Percentiles rank a stretch among this genome's conserved stretches.
Conservation (phyloP, 2,113 vertebrate genomes). For the Recurvirostra avosetta region DNA sequence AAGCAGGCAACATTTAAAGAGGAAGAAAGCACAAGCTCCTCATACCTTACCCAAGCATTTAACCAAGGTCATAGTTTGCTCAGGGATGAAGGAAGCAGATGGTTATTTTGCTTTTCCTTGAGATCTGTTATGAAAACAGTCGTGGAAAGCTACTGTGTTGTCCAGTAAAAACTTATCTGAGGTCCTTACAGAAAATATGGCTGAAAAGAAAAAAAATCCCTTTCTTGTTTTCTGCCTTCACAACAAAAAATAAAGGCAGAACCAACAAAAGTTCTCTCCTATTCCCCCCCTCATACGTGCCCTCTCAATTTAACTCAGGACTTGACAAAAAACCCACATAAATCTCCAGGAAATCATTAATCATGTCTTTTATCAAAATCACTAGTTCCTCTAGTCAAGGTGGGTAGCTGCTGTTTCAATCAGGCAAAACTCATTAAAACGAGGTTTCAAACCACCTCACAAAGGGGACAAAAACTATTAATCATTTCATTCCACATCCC, state of each 20-base stretch:
- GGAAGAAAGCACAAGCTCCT: not conserved
- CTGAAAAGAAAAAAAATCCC: not conserved
- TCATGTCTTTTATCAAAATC: not conserved
- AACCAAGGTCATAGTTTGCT: not conserved
- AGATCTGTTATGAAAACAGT: not conserved
- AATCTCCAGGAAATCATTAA: not conserved
- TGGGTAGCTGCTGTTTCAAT: not conserved
- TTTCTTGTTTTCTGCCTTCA: not conserved
- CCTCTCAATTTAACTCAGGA: not conserved
- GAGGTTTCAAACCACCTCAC: not conserved
- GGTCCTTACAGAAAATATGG: not conserved
- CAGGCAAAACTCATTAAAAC: not conserved
- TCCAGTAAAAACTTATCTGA: not conserved
- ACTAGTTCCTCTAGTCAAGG: not conserved
- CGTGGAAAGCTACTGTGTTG: not conserved
- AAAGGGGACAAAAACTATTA: not conserved
- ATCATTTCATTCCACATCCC: not conserved
- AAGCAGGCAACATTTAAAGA: not conserved
- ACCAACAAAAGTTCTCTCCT: not conserved
- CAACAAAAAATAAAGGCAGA: not conserved
- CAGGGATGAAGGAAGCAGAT: not conserved
- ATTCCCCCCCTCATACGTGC: not conserved
- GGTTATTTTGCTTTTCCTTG: not conserved
- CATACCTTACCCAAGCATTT: rapidly evolving
- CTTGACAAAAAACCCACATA: not conserved